Evolutionary conservation across 2,797 vertebrate species (phyloP), one percentile per base, ranked within the genome.

Genomic region (Peromyscus nudipes): DNA sequence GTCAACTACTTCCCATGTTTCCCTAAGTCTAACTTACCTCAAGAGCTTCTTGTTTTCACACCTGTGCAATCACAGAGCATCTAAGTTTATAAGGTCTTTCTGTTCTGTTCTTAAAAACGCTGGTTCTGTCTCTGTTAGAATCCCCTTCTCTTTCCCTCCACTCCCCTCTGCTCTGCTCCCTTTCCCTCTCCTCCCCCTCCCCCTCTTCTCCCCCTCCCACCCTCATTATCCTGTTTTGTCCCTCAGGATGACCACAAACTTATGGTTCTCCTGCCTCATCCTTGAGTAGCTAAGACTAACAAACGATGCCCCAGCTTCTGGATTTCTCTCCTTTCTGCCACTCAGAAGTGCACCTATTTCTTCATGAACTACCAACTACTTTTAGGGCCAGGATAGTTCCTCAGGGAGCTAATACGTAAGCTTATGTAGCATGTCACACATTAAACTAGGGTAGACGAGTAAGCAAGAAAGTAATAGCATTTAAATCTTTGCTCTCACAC

Each of bases 31-130:
- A 87, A 73, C 25, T 17, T 82, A 37, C 64, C 81, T 46, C 3
- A 90, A 89, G 21, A 60, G 37, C 69, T 10, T 31, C 77, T 93
- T 87, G 64, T 55, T 80, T 96, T 94, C 40, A 37, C 4, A 91
- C 80, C 62, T 7, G 37, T 37, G 52, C 7, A 49, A 49, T 92
- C 21, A n/a, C 17, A 49, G 71, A 82, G 11, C 64, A 40, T 64
- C 79, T 82, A 80, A 49, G 25, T 75, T 75, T 85, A 31, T 76
- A 40, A 95, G 71, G 12, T 75, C 2, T 19, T 34, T 88, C 4
- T 84, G 9, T 75, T 92, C 40, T 10, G 55, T 12, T 76, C 23
- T 89, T 93, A 71, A 87, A 96, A 77, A 69, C 6, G 1, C 34
- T 62, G 43, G 21, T 37, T 19, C 10, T 60, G 9, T 4, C 52